phyloP scores from a whole-genome alignment of 2,113 vertebrate species.

The Macrotus californicus region DNA sequence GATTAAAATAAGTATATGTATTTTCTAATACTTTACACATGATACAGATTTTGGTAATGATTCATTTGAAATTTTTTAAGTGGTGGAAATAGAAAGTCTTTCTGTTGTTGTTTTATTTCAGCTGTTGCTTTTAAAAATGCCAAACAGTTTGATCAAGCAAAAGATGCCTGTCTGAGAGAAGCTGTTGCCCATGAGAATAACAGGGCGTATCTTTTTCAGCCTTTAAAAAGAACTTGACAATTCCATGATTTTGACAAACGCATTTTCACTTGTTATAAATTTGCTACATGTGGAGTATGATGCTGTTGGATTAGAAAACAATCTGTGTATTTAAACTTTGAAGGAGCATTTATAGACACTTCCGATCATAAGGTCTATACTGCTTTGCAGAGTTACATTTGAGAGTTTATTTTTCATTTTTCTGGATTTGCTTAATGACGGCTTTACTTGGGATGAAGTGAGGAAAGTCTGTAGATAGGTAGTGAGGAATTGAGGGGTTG shows the following conservation, averaged over 20 bases:
- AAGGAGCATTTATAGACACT: neutral
- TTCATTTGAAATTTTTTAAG: neutral
- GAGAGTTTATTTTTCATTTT: neutral
- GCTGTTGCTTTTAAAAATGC: slow-evolving; percentile 99
- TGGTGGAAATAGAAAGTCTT: slow-evolving; percentile 33
- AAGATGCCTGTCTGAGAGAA: slow-evolving; percentile 95
- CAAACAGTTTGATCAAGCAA: slow-evolving; percentile 96
- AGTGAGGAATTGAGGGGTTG: neutral
- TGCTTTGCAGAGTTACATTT: neutral
- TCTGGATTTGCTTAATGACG: neutral
- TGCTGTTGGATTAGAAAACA: slow-evolving; percentile 3
- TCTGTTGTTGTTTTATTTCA: slow-evolving; percentile 73
- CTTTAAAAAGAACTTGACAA: neutral
- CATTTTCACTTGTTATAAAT: neutral
- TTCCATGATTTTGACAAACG: neutral
- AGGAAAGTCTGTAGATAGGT: neutral
- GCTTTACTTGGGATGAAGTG: neutral
- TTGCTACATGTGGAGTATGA: neutral
- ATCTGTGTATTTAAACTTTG: neutral
- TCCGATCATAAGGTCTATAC: neutral
- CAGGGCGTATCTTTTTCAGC: slow-evolving; percentile 93
- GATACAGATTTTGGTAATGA: slow-evolving; percentile 1
- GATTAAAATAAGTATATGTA: neutral
- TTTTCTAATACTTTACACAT: neutral
- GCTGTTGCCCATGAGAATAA: slow-evolving; percentile 95